Base-by-base conservation (phyloP, 1,140 invertebrate genomes). In the Brachionus angularis region DNA sequence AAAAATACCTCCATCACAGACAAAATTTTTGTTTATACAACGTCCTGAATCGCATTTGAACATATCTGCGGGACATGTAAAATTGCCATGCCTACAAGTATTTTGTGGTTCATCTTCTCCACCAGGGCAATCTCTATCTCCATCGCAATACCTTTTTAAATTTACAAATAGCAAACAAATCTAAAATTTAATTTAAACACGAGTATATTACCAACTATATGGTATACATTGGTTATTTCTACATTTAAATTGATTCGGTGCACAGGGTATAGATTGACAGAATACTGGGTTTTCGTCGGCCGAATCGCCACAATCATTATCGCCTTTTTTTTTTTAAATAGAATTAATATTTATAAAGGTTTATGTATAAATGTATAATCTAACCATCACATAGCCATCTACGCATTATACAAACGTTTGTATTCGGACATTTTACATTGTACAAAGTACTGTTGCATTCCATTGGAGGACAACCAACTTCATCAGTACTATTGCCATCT, bases 111-210 rank as follows among this genome's bases (percentile, higher is more conserved):
- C 94, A 79, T 98, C 94, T n/a, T 91, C 91, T 0, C 92, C 91
- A 79, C 96, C 93, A 0, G 94, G 90, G 80, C 93, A 96, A 78
- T 96, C 93, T 0, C 92, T 91, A 79, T 95, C 92, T 0, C 92
- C 92, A 78, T 96, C 93, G 79, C 93, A 98, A 0, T 96, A 82
- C 91, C 92, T 96, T 77, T 92, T 89, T 72, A 8, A 8, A 39
- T 39, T 39, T 39, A 1, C 2, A 39, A 8, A 39, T 39, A 8
- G 34, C 10, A 39, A 39, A 12, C 25, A n/a, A 3, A 36, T 33
- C 27, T 34, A 4, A 16, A 18, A 18, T 18, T 7, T 7, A 42
- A 42, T 4, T 18, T 3, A 27, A 50, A 33, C 44, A 31, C 2
- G n/a, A 42, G 1, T 39, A 12, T 39, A n/a, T n/a, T n/a, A 8